Conservation (phyloP, 1,140 invertebrate genomes). For the Neotoxoptera formosana region DNA sequence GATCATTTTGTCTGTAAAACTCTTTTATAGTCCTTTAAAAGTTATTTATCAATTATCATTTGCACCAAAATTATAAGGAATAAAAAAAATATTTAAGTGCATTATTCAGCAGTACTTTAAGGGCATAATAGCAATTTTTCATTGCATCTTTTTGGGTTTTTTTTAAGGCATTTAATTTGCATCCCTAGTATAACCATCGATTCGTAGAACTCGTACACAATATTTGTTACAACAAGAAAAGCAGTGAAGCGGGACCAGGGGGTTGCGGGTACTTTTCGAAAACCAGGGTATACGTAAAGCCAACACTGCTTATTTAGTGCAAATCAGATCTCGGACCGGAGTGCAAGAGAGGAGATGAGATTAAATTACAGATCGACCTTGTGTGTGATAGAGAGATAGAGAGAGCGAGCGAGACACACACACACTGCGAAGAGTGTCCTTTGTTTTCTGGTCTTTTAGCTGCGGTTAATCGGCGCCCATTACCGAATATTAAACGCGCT, state of each 20-base stretch:
- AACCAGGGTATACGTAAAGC: neutral
- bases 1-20: too few species aligned
- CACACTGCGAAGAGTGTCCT: neutral
- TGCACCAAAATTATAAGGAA: too few species aligned
- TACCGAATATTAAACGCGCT: slow-evolving; percentile 51
- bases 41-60: too few species aligned
- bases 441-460: slow-evolving; percentile 54
- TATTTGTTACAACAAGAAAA: neutral
- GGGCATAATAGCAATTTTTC: too few species aligned
- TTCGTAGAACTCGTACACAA: neutral
- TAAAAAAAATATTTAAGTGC: too few species aligned
- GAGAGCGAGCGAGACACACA: too few species aligned
- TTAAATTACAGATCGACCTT: neutral
- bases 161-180: too few species aligned
- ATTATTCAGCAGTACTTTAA: too few species aligned
- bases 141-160: too few species aligned
- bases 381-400: neutral
- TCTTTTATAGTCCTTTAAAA: too few species aligned
- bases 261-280: neutral
- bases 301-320: neutral
- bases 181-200: too few species aligned
- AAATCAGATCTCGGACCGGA: neutral
- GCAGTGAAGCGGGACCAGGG: too few species aligned
- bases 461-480: slow-evolving; percentile 52
- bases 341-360: neutral